Base-by-base conservation (phyloP, 2,797 vertebrate genomes). In the Enteromius radiatus region DNA sequence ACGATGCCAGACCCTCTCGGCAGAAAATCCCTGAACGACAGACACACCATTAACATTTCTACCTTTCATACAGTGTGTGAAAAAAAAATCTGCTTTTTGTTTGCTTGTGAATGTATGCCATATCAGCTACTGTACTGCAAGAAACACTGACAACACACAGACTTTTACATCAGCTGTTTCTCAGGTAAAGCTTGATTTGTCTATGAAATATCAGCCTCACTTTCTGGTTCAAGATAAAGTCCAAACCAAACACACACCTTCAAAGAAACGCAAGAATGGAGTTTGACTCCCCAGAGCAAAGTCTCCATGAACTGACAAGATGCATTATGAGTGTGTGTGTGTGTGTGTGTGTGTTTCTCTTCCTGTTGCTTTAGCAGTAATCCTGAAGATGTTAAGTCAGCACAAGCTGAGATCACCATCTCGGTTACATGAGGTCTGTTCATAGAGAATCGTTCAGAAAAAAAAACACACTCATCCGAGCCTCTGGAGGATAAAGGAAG, bases 1-100 rank as follows among this genome's bases (percentile, higher is more conserved):
- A 86, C 85, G 41, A 84, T 86, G 2, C 87, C 81, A 12, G 83
- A 86, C 31, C 82, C 87, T 64, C 85, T 74, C 0, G 87, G 79
- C 15, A 84, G 80, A 69, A 87, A 85, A 38, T 84, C 86, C 68
- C 86, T 87, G 59, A 79, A 15, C 8, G 1, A 54, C 28, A 71
- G 7, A 81, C 15, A 71, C 8, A 83, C 0, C 5, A 15, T 67
- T 15, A 17, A 9, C 54, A 21, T 31, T 52, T 19, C 14, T 45
- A 17, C 12, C 6, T 28, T 10, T 45, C 43, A 78, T 10, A 59
- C 52, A 76, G 14, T 17, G 7, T 15, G 41, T 4, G 11, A 41
- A 47, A 31, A 49, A n/a, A n/a, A n/a, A 0, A 70, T 5, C 3
- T 17, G 26, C 41, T 28, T 17, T 28, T 2, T 23, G 3, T 0